phyloP scores from a whole-genome alignment of 2,113 vertebrate species.

The Petrocephalus zakoni region DNA sequence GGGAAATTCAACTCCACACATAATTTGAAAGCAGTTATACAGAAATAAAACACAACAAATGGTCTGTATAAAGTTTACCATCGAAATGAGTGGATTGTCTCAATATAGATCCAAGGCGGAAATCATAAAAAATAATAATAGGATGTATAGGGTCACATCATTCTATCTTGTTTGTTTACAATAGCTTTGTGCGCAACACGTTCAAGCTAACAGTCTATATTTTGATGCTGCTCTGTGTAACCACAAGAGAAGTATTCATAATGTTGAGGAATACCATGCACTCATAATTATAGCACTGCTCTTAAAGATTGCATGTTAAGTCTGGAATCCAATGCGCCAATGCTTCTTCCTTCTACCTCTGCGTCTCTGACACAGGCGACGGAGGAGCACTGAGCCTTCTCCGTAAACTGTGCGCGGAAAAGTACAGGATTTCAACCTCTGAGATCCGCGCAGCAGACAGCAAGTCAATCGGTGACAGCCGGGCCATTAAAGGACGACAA shows the following conservation, averaged over 20 bases:
- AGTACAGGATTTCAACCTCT: background rate
- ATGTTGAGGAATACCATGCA: conserved; percentile 10
- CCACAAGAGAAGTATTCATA: conserved; percentile 25
- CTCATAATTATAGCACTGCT: conserved; percentile 20
- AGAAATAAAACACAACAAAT: conserved; percentile 9
- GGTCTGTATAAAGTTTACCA: background rate
- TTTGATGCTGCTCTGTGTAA: conserved; percentile 13
- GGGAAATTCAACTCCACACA: background rate
- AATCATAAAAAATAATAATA: background rate
- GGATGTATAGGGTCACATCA: background rate
- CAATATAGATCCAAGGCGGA: background rate
- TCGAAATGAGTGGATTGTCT: background rate
- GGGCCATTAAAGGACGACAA: background rate
- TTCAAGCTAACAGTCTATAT: background rate
- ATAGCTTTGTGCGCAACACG: background rate
- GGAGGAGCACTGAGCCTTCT: background rate
- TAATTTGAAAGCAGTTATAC: background rate
- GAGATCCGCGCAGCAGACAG: background rate
- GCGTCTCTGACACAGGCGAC: background rate
- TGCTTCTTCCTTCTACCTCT: background rate
- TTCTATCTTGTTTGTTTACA: background rate
- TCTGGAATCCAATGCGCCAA: background rate
- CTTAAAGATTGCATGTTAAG: conserved; percentile 23
- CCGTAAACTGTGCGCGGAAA: background rate
- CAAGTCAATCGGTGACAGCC: background rate